Percentiles rank a stretch among this genome's conserved stretches.
Evolutionary conservation across 2,888 invertebrate genomes (phyloP).

Genomic region (Diarsia dahlii): DNA sequence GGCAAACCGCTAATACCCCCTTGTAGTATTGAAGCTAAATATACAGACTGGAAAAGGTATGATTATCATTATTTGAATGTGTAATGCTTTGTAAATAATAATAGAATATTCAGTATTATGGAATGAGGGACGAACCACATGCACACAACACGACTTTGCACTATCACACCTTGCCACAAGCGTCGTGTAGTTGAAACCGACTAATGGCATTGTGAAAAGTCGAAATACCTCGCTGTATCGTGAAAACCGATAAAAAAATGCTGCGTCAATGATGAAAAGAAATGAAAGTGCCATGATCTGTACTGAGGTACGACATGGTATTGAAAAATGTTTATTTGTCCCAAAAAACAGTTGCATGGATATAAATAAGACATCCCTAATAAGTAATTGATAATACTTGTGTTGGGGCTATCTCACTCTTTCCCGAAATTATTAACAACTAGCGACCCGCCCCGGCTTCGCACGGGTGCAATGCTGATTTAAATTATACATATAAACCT

Average conservation of each 20-base stretch:
- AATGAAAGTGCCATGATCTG: neutral
- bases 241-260: neutral
- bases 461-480: too few species aligned
- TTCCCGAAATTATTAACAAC: too few species aligned
- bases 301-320: neutral
- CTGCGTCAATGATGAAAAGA: neutral
- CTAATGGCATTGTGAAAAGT: neutral
- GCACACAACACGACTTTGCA: neutral
- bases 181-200: neutral
- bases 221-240: neutral
- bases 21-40: conserved; percentile 97
- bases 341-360: too few species aligned
- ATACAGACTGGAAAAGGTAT: conserved; percentile 98
- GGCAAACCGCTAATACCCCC: conserved; percentile 99
- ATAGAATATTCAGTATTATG: conserved; percentile 4
- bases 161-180: neutral
- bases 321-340: too few species aligned
- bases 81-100: neutral
- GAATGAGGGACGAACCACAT: neutral
- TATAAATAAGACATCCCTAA: too few species aligned
- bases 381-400: too few species aligned
- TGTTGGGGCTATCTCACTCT: too few species aligned
- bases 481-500: too few species aligned
- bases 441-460: too few species aligned
- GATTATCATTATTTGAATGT: conserved; percentile 39